Percentiles rank a stretch among this genome's conserved stretches.
Conservation (phyloP, 1,140 invertebrate species). For the Agraylea sexmaculata region DNA sequence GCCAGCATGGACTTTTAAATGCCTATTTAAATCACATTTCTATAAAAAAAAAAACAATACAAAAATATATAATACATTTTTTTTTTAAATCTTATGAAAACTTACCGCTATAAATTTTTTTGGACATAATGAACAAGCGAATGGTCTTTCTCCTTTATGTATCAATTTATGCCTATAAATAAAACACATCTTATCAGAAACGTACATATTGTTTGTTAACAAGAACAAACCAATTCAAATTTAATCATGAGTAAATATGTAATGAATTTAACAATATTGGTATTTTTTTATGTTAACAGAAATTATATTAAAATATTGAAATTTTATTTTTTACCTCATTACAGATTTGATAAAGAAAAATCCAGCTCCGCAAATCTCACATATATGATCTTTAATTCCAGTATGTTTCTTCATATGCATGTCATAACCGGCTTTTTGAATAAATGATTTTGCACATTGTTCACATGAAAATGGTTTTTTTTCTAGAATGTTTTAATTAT, state of each 20-base stretch:
- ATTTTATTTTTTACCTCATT: constrained; percentile 26
- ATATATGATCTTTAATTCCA: constrained; percentile 57
- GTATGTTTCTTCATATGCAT: constrained; percentile 58
- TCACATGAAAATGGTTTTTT: constrained; percentile 53
- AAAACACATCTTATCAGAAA: no score
- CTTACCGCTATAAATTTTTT: constrained; percentile 48
- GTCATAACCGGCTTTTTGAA: constrained; percentile 36
- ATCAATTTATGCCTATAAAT: constrained; percentile 52
- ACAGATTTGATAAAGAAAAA: constrained; percentile 40
- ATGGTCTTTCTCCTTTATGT: constrained; percentile 68
- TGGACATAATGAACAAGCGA: constrained; percentile 52
- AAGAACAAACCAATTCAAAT: no score
- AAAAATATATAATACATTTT: neutral
- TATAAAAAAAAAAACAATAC: constrained; percentile 24
- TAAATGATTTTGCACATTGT: constrained; percentile 48
- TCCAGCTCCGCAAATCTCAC: constrained; percentile 56
- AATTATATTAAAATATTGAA: no score
- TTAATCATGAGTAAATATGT: no score
- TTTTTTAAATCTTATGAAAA: constrained; percentile 11
- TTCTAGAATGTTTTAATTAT: constrained; percentile 23
- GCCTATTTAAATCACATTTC: constrained; percentile 36
- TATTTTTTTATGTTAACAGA: no score
- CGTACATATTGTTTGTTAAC: no score
- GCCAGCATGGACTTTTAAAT: constrained; percentile 38
- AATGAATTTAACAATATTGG: no score